Conservation (phyloP, 2,113 vertebrate species). For the Seriola rivoliana region DNA sequence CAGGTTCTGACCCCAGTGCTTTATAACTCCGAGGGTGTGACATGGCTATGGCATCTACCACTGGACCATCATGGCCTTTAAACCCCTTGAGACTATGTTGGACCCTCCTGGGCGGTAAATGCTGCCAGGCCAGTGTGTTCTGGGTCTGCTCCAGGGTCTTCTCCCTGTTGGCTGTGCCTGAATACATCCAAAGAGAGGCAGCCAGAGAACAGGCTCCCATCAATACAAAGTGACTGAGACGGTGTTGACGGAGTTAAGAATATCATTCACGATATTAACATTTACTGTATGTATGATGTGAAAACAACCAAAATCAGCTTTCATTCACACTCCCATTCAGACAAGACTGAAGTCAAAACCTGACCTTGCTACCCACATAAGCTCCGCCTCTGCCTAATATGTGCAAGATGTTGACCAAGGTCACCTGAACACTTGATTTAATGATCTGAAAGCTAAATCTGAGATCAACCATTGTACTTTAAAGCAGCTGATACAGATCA, state of each 20-base stretch:
- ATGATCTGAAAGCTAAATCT: slow-evolving; percentile 29
- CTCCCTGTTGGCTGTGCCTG: slow-evolving; percentile 33
- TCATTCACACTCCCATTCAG: slow-evolving; percentile 12
- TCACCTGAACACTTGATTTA: slow-evolving; percentile 29
- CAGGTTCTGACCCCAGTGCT: background rate
- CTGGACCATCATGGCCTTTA: background rate
- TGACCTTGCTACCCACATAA: slow-evolving; percentile 41
- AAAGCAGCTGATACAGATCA: slow-evolving; percentile 16
- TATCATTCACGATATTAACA: background rate
- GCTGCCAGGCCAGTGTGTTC: slow-evolving; percentile 19
- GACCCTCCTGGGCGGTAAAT: background rate
- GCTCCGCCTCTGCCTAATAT: slow-evolving; percentile 23
- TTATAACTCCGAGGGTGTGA: background rate
- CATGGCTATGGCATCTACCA: background rate
- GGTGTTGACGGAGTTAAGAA: slow-evolving; percentile 13
- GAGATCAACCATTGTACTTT: slow-evolving; percentile 1
- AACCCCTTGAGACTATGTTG: slow-evolving; percentile 9
- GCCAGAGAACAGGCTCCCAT: background rate
- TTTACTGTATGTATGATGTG: background rate
- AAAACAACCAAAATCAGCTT: background rate
- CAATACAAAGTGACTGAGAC: background rate
- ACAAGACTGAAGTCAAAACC: slow-evolving; percentile 14
- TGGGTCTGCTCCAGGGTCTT: slow-evolving; percentile 41
- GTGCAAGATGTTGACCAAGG: slow-evolving; percentile 10
- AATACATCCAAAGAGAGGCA: slow-evolving; percentile 11